Evolutionary conservation across 2,797 vertebrate species (phyloP), one percentile per base, ranked within the genome.

Genomic region (Enoplosus armatus): DNA sequence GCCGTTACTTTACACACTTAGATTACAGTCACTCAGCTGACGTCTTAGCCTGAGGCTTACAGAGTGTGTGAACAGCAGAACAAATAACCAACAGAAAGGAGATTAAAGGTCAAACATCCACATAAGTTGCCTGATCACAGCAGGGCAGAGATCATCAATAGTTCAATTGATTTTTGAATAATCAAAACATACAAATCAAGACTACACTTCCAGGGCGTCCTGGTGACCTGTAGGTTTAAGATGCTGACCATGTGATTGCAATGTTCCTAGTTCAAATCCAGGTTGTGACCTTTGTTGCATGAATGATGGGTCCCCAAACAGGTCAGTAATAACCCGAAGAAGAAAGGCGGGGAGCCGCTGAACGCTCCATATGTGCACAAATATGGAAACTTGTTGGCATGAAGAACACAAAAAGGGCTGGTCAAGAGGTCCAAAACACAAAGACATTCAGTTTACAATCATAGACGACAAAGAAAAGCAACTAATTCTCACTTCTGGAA

Each of bases 1-100:
- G 1, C n/a, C 5, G 29, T 80, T 2, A 58, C 60, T 10, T 26
- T 54, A 22, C 77, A 61, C 66, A 5, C 16, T 50, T 0, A 43
- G 62, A 59, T 55, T 47, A 37, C 33, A 31, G 20, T 10, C 39
- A n/a, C 45, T 59, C 68, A 56, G 75, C 68, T 76, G 68, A 84
- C 24, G 50, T 33, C 58, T 75, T 0, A 41, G 66, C 51, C 37
- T 2, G 29, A 29, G 62, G 41, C 53, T 54, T 29, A 50, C 16
- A n/a, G 22, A 48, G 69, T 29, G 69, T 29, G 50, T 39, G 12
- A 75, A 18, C 77, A 60, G 41, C 45, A 35, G n/a, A 54, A 43
- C 61, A 50, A 72, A 58, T 62, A 62, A 8, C 3, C 74, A 35
- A 8, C 37, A 47, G 31, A 0, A 37, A 50, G 5, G 5, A 53